These are phyloP conservation scores for Aselliscus stoliczkanus DNA, from an alignment of 2,797 vertebrate genomes.

Conservation along the genomic window DNA sequence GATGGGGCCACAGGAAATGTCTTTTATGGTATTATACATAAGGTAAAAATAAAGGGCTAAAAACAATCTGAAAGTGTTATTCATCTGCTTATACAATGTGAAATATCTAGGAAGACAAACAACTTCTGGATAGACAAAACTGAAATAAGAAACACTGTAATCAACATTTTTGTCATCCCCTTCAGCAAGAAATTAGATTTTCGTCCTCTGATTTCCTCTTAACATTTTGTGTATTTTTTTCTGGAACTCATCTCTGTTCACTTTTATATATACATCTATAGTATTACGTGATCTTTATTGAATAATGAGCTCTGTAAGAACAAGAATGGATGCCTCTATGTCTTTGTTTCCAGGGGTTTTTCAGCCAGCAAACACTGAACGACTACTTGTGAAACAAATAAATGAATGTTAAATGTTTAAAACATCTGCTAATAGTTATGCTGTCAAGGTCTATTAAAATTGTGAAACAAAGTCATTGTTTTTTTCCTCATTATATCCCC, in stretches of 20 bases:
- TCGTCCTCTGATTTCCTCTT: neutral
- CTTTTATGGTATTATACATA: neutral
- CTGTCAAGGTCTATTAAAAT: neutral
- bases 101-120: neutral
- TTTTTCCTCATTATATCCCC: neutral
- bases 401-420: neutral
- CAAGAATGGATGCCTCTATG: neutral
- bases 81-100: neutral
- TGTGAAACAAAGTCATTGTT: neutral
- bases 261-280: neutral
- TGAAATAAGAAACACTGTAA: neutral
- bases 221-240: neutral
- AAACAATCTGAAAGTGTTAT: neutral
- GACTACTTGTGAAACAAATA: neutral
- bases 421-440: neutral
- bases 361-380: neutral
- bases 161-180: neutral
- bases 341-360: neutral
- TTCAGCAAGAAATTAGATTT: neutral
- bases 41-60: neutral
- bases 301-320: neutral
- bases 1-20: neutral
- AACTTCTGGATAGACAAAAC: neutral
- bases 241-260: neutral
- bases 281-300: neutral